Percentiles rank a stretch among this genome's conserved stretches.
Conservation (phyloP, 1,140 invertebrate genomes). For the Caenorhabditis briggsae region DNA sequence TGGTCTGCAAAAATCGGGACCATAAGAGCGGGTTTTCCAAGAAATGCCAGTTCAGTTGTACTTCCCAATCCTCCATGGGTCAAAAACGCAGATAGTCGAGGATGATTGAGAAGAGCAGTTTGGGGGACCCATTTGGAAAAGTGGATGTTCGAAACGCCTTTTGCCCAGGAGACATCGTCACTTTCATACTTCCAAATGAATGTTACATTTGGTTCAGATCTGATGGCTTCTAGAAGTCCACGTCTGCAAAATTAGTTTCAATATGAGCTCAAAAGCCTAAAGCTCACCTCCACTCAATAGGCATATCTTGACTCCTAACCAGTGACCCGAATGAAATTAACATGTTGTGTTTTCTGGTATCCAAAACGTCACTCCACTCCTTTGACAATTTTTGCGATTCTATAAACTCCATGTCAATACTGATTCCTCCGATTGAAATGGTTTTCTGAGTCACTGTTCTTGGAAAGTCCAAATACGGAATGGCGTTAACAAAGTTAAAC, state of each 20-base stretch:
- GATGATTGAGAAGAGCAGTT: slow-evolving; percentile 63
- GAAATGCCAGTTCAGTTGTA: slow-evolving; percentile 66
- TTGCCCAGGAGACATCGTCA: slow-evolving; percentile 46
- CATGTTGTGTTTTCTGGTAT: slow-evolving; percentile 53
- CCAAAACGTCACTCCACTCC: slow-evolving; percentile 58
- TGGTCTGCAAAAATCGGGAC: slow-evolving; percentile 71
- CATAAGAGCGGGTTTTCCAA: slow-evolving; percentile 69
- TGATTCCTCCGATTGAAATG: slow-evolving; percentile 60
- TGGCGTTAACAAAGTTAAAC: slow-evolving; percentile 43
- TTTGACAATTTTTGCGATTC: not conserved
- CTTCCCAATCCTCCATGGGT: slow-evolving; percentile 71
- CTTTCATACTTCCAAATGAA: slow-evolving; percentile 68
- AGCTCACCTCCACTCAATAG: slow-evolving; percentile 54
- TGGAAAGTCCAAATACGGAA: slow-evolving; percentile 58
- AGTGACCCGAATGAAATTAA: slow-evolving; percentile 66
- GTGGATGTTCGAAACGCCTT: slow-evolving; percentile 53
- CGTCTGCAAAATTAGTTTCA: not conserved
- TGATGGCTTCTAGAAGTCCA: not conserved
- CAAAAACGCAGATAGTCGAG: slow-evolving; percentile 66
- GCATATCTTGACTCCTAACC: slow-evolving; percentile 61
- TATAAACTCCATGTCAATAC: not conserved
- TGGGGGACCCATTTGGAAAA: slow-evolving; percentile 65
- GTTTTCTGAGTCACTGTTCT: slow-evolving; percentile 55
- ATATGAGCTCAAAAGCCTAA: not conserved
- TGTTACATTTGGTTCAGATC: slow-evolving; percentile 55